Conservation (phyloP, 2,113 vertebrate species). For the cat (Felis catus) region F.catus_Fca126_mat1.0 CM031412.1:143272001-143272500, state of each 20-base stretch:
- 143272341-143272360: not conserved
- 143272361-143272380: not conserved
- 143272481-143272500: not conserved
- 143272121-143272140: not conserved
- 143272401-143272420: not conserved
- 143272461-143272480: not conserved
- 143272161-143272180: not conserved
- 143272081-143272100: not conserved
- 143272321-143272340: not conserved
- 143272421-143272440: not conserved
- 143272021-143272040: not conserved
- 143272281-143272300: not conserved
- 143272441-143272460: not conserved
- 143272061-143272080: not conserved
- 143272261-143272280: not conserved
- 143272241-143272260: not conserved
- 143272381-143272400: not conserved
- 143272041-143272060: not conserved
- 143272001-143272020: not conserved
- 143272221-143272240: not conserved
- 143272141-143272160: not conserved
- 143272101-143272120: not conserved
- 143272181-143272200: not conserved
- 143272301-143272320: not conserved
- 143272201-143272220: not conserved